Percentiles rank a stretch among this genome's conserved stretches.
phyloP scores from a whole-genome alignment of 2,113 vertebrate species.

The Ammospiza caudacuta region DNA sequence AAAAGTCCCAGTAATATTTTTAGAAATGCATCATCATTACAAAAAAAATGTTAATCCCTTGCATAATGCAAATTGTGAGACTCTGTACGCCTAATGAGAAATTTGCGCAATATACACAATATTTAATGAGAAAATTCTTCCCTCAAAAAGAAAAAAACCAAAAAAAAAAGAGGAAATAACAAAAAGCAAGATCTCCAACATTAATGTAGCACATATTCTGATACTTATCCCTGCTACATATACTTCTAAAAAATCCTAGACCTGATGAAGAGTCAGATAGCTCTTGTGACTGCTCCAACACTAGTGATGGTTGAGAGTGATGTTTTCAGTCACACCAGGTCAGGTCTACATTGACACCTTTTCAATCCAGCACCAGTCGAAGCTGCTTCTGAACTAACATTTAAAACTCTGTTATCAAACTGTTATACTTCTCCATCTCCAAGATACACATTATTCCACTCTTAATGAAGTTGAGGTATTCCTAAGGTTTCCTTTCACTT shows the following conservation, averaged over 20 bases:
- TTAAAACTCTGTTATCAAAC: not conserved
- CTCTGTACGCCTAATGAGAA: not conserved
- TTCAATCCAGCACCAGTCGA: not conserved
- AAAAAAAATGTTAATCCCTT: not conserved
- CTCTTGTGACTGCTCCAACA: not conserved
- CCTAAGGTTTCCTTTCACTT: not conserved
- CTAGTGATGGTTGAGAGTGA: not conserved
- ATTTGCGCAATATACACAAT: not conserved
- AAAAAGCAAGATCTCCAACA: fast-evolving
- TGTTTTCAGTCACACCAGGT: not conserved
- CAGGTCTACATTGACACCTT: not conserved
- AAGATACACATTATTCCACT: not conserved
- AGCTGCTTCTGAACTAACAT: not conserved
- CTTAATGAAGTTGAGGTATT: fast-evolving
- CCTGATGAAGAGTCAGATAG: not conserved
- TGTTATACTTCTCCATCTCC: not conserved
- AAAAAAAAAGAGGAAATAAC: too few relatives aligned
- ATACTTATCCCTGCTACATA: not conserved
- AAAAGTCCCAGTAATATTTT: not conserved
- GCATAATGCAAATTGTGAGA: not conserved
- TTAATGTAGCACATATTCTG: not conserved
- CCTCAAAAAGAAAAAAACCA: not conserved
- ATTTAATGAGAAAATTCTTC: not conserved
- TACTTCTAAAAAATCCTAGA: not conserved
- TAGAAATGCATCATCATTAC: not conserved